Conservation (phyloP, 2,113 vertebrate species). For the Melospiza melodia region DNA sequence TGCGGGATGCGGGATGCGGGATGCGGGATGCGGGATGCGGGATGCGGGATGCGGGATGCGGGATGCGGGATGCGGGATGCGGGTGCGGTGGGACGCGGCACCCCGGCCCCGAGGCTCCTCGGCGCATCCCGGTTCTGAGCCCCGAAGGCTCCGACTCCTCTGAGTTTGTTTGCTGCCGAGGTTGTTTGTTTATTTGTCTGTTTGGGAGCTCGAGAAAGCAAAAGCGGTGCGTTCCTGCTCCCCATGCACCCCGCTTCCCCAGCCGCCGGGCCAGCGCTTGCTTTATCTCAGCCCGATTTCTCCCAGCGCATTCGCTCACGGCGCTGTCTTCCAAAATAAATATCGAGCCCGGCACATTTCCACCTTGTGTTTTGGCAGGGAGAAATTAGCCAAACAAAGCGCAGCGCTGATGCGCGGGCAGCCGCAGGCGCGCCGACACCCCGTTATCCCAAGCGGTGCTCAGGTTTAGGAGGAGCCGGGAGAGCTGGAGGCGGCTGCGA, state of each 20-base stretch:
- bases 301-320: background rate
- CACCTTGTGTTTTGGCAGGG: constrained; percentile 23
- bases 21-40: constrained; percentile 44
- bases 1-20: constrained; percentile 18
- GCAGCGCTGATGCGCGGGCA: background rate
- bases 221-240: background rate
- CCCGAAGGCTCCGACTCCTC: background rate
- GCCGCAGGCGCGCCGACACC: background rate
- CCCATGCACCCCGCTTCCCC: too few species aligned
- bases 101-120: background rate
- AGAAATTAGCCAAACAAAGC: constrained; percentile 40
- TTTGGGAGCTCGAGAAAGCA: background rate
- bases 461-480: background rate
- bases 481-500: background rate
- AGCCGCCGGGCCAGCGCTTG: background rate
- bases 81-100: background rate
- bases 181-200: background rate
- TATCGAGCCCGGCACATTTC: background rate
- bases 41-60: constrained; percentile 28
- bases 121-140: background rate
- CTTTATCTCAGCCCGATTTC: background rate
- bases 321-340: constrained; percentile 8
- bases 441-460: background rate
- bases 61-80: constrained; percentile 53
- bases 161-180: background rate